Conservation (phyloP, 2,113 vertebrate species). For the Pteronura brasiliensis region DNA sequence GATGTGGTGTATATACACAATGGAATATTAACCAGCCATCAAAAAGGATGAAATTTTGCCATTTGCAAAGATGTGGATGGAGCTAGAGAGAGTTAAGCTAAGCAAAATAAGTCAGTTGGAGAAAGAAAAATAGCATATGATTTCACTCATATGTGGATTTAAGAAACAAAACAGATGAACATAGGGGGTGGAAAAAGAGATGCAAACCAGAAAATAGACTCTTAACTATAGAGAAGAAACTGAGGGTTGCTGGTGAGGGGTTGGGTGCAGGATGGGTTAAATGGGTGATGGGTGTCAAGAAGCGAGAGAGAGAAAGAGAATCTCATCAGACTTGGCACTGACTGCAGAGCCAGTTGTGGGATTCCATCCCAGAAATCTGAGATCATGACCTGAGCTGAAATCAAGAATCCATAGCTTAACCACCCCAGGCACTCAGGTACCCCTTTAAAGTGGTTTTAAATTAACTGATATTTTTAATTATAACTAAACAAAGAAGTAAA, state of each 20-base stretch:
- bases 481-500: not conserved
- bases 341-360: not conserved
- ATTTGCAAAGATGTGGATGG: not conserved
- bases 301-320: not conserved
- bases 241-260: not conserved
- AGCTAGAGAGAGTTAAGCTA: not conserved
- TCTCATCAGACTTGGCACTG: not conserved
- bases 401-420: not conserved
- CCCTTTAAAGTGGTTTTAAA: not conserved
- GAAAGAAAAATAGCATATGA: not conserved
- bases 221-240: not conserved
- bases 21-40: too few species aligned
- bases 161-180: not conserved
- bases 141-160: not conserved
- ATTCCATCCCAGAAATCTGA: not conserved
- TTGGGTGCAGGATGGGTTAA: not conserved
- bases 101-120: not conserved
- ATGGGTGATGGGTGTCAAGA: not conserved
- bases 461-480: not conserved
- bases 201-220: not conserved
- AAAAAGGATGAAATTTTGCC: not conserved
- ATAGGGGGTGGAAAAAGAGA: not conserved
- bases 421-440: not conserved
- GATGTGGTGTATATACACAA: too few species aligned
- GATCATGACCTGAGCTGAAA: not conserved